Percentiles rank a stretch among this genome's conserved stretches.
Conservation (phyloP, 2,888 invertebrate species). For the Amphipyra tragopoginis region DNA sequence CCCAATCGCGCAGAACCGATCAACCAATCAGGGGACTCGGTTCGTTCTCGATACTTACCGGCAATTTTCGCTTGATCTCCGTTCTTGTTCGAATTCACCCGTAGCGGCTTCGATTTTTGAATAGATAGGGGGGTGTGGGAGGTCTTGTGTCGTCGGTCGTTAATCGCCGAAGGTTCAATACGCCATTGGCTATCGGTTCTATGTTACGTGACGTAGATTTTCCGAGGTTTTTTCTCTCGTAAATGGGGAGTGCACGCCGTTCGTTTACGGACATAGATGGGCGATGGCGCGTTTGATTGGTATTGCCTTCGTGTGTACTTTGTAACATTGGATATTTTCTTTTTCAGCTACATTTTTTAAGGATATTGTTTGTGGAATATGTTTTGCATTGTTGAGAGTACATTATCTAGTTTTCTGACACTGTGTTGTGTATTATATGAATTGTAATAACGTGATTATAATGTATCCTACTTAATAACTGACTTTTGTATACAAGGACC, state of each 20-base stretch:
- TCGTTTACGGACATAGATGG: constrained; percentile 63
- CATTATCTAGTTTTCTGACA: background rate
- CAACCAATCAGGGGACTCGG: constrained; percentile 82
- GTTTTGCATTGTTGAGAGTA: background rate
- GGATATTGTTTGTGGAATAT: constrained; percentile 4
- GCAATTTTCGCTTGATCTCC: constrained; percentile 62
- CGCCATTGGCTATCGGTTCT: constrained; percentile 82
- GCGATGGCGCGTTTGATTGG: constrained; percentile 65
- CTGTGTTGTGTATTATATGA: background rate
- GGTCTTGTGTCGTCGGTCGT: constrained; percentile 57
- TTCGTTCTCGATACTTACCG: constrained; percentile 78
- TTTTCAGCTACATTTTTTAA: constrained; percentile 32
- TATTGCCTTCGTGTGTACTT: constrained; percentile 53
- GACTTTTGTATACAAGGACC: background rate
- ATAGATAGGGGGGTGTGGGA: constrained; percentile 54
- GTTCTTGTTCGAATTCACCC: constrained; percentile 23
- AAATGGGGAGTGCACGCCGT: constrained; percentile 63
- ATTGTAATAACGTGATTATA: background rate
- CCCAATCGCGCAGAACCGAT: constrained; percentile 91
- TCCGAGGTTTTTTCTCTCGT: constrained; percentile 80
- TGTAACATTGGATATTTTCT: constrained; percentile 2
- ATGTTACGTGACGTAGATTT: constrained; percentile 86
- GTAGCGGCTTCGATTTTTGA: constrained; percentile 20
- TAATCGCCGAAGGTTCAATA: constrained; percentile 81
- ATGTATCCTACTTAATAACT: background rate